Conservation (phyloP, 2,797 vertebrate genomes). For the Furcifer pardalis region DNA sequence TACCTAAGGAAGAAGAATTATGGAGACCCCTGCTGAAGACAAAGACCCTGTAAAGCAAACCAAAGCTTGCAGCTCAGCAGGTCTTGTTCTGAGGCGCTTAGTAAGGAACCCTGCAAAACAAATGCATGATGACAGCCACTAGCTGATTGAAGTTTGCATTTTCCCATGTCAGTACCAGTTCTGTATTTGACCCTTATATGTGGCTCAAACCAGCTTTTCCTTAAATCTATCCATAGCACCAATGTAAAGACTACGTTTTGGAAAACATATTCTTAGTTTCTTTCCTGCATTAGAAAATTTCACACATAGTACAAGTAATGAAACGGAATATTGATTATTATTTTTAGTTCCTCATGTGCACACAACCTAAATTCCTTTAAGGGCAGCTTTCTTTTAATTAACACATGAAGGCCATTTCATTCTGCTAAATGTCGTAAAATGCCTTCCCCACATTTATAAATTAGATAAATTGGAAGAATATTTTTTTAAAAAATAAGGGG, state of each 20-base stretch:
- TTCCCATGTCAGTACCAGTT: background rate
- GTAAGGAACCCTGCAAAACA: conserved; percentile 42
- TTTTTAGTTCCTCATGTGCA: background rate
- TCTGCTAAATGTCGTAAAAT: background rate
- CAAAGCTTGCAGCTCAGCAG: conserved; percentile 29
- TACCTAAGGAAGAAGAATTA: conserved; percentile 34
- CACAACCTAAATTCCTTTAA: background rate
- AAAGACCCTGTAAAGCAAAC: conserved; percentile 26
- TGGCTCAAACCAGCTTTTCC: background rate
- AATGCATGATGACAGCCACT: conserved; percentile 27
- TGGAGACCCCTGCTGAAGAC: conserved; percentile 4
- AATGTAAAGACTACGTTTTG: background rate
- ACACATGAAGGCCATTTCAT: background rate
- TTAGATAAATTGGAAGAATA: too few species aligned
- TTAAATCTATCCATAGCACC: background rate
- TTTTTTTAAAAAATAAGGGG: too few species aligned
- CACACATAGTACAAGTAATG: background rate
- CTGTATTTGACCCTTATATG: background rate
- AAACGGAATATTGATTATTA: too few species aligned
- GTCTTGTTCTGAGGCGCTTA: conserved; percentile 29
- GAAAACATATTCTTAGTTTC: background rate
- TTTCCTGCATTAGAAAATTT: background rate
- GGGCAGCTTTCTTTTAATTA: background rate
- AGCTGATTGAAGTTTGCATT: background rate
- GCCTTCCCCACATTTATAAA: background rate